phyloP scores from a whole-genome alignment of 2,888 invertebrate genomes.

The Drosophila sordidula region DNA sequence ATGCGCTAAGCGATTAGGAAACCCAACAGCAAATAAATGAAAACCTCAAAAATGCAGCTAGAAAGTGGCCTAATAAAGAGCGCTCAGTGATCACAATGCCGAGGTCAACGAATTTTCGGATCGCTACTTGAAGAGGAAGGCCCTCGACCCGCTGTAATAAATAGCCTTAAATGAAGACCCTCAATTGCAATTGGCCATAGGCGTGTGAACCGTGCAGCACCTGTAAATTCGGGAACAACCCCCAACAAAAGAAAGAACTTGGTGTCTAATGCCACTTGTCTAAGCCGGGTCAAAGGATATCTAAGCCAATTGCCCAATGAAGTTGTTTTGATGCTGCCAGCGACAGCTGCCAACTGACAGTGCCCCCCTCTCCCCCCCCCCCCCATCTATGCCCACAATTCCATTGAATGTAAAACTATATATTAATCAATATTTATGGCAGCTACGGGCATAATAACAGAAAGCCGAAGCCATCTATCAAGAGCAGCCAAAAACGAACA shows the following conservation, averaged over 20 bases:
- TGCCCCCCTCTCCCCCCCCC: not conserved
- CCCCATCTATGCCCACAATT: slow-evolving; percentile 12
- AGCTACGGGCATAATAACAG: slow-evolving; percentile 48
- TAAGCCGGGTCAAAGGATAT: slow-evolving; percentile 34
- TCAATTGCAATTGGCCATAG: slow-evolving; percentile 15
- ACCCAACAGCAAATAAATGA: slow-evolving; percentile 30
- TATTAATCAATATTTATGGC: slow-evolving; percentile 80
- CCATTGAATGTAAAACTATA: slow-evolving; percentile 60
- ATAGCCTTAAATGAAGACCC: slow-evolving; percentile 42
- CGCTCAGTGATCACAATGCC: slow-evolving; percentile 20
- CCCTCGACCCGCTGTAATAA: slow-evolving; percentile 23
- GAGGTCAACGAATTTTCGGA: slow-evolving; percentile 43
- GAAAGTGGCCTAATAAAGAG: slow-evolving; percentile 42
- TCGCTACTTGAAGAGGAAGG: slow-evolving; percentile 15
- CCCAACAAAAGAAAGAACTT: not conserved
- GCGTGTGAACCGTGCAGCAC: slow-evolving; percentile 57
- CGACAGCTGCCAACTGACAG: slow-evolving; percentile 58
- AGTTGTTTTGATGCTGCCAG: slow-evolving; percentile 68
- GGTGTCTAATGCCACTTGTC: slow-evolving; percentile 37
- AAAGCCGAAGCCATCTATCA: slow-evolving; percentile 66
- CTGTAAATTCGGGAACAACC: slow-evolving; percentile 54
- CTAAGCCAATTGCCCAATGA: slow-evolving; percentile 70
- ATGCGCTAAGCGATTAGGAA: slow-evolving; percentile 40
- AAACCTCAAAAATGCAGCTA: slow-evolving; percentile 50
- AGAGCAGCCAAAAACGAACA: slow-evolving; percentile 41